Base-by-base conservation (phyloP, 2,888 invertebrate genomes). In the Lobophora halterata region DNA sequence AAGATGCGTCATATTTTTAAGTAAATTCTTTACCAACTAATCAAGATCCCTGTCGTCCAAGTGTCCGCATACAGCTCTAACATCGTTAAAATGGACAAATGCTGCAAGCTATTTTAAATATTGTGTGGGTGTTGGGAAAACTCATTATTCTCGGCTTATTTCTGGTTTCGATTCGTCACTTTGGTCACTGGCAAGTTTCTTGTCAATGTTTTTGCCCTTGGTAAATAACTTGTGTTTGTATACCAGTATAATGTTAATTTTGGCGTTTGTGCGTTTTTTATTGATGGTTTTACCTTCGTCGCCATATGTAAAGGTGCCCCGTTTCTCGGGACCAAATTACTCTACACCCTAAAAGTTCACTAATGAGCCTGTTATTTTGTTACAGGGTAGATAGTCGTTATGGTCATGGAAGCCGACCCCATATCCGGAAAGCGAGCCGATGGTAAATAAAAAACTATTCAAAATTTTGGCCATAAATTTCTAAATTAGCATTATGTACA, bases 381-480 rank as follows among this genome's bases (percentile, higher is more conserved):
- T 79, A 17, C 73, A 85, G 83, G 68, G 58, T 65, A 49, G 47
- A 52, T 61, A 57, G 45, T 63, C 68, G 69, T 54, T 46, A 86
- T 86, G 86, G 86, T 86, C 65, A 80, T 85, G 77, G 86, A 85
- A 72, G 80, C 85, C 23, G 76, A 85, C 58, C 79, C 83, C 16
- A 79, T 85, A 44, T 58, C 78, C 49, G 82, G 77, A 45, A 81
- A 83, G 55, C 80, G 62, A 38, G 58, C 66, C 27, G 86, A 85
- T 61, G 86, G 86, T 85, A 69, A 79, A 53, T 63, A 58, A 19
- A 24, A 20, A 14, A 5, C 28, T 32, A 25, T 36, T 32, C 14
- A 31, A 23, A 42, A 9, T 21, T 30, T n/a, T 29, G 7, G 10
- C 24, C 26, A 9, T 25, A 13, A 20, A 3, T 2, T 17, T 17